Conservation (phyloP, 2,797 vertebrate species). For the Poeciliopsis turneri region DNA sequence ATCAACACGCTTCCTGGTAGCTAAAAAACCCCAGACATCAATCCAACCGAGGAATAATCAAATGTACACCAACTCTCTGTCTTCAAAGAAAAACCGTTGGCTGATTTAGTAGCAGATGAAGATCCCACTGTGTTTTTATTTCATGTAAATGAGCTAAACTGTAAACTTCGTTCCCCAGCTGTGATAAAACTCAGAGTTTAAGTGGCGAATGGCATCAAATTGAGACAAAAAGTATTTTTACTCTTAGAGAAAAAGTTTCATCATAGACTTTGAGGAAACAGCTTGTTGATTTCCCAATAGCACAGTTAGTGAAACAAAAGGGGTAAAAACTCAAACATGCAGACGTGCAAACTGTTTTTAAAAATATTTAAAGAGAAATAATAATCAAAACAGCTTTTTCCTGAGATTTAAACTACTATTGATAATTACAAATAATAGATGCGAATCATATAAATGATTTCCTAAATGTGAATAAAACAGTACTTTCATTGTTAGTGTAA, state of each 20-base stretch:
- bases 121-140: background rate
- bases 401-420: background rate
- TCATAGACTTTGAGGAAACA: background rate
- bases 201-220: background rate
- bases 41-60: background rate
- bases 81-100: background rate
- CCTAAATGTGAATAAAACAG: background rate
- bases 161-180: background rate
- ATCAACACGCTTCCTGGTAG: background rate
- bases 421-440: background rate
- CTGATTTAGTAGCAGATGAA: background rate
- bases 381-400: background rate
- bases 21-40: background rate
- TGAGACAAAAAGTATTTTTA: background rate
- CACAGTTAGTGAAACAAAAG: background rate
- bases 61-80: background rate
- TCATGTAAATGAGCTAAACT: background rate
- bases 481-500: slow-evolving; percentile 29
- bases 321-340: background rate
- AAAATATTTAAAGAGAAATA: background rate
- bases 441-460: too few species aligned
- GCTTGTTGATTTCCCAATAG: background rate
- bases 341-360: background rate
- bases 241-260: background rate
- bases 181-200: background rate